Base-by-base conservation (phyloP, 2,113 vertebrate genomes). In the Hypanus sabinus region DNA sequence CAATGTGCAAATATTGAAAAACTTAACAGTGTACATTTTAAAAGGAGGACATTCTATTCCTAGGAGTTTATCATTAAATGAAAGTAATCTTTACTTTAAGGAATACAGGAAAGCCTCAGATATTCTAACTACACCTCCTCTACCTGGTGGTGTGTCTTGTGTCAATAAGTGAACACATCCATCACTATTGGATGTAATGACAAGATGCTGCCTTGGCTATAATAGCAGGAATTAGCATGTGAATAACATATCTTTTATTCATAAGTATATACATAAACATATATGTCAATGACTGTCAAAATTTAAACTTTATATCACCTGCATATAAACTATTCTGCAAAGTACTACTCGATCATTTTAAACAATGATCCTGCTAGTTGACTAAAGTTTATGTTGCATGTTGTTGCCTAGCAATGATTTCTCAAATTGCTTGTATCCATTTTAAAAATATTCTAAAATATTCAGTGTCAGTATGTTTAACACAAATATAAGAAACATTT, bases 171-270 rank as follows among this genome's bases (percentile, higher is more conserved):
- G 33, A 38, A 93, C 27, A 14, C 91, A 93, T 73, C 70, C 5
- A 24, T 93, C 38, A 75, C 27, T 93, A 46, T 73, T 93, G 36
- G 24, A 46, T 3, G 16, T 22, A 92, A 92, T 71, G 65, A 92
- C 68, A 92, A 92, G 90, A 92, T 38, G 60, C 65, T 71, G 90
- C 11, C 90, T 24, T 38, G 33, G 91, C 36, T 55, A 55, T 73
- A 93, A 93, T 46, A 71, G 70, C 36, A 46, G 9, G 46, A 68
- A 92, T 46, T 92, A 71, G 90, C 65, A 36, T 90, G 87, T n/a
- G 65, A 36, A 73, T 14, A 73, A 73, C 70, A 46, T 73, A 75
- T 93, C 90, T 73, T 93, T 93, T 93, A 93, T 93, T 93, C 68
- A 93, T 73, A 93, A 93, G 6, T 24, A 22, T 73, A 73, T 73